Conservation (phyloP, 2,888 invertebrate genomes). For the Masnerella sp. region DNA sequence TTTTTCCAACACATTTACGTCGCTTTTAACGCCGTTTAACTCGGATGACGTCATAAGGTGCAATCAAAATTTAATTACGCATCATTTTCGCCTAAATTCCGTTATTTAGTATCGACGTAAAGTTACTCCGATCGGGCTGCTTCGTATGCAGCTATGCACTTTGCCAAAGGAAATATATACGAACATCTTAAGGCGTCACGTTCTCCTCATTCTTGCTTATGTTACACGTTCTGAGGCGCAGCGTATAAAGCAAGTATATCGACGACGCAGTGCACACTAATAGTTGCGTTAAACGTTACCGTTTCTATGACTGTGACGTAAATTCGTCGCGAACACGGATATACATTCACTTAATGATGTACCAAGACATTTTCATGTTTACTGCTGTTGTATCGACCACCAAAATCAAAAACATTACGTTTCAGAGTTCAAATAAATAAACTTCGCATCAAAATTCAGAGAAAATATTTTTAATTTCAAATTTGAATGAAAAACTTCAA, state of each 20-base stretch:
- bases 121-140: slow-evolving; percentile 12
- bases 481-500: no score
- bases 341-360: slow-evolving; percentile 3
- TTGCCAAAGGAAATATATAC: slow-evolving; percentile 46
- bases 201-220: slow-evolving; percentile 53
- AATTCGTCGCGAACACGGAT: slow-evolving; percentile 10
- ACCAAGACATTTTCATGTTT: no score
- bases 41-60: no score
- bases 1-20: no score
- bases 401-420: no score
- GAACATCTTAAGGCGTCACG: slow-evolving; percentile 49
- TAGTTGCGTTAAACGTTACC: slow-evolving; percentile 47
- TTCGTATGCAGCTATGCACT: slow-evolving; percentile 55
- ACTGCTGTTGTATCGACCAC: no score
- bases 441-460: no score
- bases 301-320: slow-evolving; percentile 42
- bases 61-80: slow-evolving; percentile 18
- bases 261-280: slow-evolving; percentile 34
- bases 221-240: slow-evolving; percentile 44
- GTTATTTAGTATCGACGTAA: not conserved
- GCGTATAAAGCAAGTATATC: slow-evolving; percentile 41
- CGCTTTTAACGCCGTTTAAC: not conserved
- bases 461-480: no score
- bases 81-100: slow-evolving; percentile 17
- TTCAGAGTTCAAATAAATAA: no score